Evolutionary conservation across 2,888 invertebrate species (phyloP).

Genomic region (Caenorhabditis sinica): DNA sequence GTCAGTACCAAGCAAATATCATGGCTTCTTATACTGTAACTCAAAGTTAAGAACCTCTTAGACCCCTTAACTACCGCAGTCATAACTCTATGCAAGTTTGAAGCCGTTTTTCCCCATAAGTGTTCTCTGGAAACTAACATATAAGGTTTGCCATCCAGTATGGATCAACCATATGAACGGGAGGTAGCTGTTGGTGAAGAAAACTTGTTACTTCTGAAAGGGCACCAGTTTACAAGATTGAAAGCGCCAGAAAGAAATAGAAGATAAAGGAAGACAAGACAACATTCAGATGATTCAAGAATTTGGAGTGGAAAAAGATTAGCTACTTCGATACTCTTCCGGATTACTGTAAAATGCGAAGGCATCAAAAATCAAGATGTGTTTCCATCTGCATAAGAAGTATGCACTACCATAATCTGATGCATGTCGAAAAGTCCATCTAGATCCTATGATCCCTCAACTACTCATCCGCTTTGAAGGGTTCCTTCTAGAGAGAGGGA

Average conservation of each 20-base stretch:
- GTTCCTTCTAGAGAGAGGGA: not conserved
- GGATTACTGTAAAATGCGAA: not conserved
- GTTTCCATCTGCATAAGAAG: not conserved
- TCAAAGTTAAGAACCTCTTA: no score
- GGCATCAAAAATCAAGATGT: not conserved
- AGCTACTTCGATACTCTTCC: no score
- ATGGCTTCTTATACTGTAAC: no score
- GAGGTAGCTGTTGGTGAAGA: constrained; percentile 34
- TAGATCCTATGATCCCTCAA: constrained; percentile 2
- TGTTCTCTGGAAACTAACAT: constrained; percentile 36
- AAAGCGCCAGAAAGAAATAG: not conserved
- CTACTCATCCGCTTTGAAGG: constrained; percentile 1
- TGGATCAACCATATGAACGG: constrained; percentile 66
- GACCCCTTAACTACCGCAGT: not conserved
- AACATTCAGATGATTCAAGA: not conserved
- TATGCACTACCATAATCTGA: not conserved
- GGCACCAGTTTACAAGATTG: not conserved
- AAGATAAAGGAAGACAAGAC: not conserved
- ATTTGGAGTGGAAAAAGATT: not conserved
- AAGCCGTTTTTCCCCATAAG: no score
- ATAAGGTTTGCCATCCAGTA: constrained; percentile 60
- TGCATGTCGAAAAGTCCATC: not conserved
- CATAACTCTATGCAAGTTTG: no score
- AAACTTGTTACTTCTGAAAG: constrained; percentile 53
- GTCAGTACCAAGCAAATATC: not conserved